Percentiles rank a stretch among this genome's conserved stretches.
Conservation (phyloP, 2,888 invertebrate species). For the Didymodactylos carnosus region DNA sequence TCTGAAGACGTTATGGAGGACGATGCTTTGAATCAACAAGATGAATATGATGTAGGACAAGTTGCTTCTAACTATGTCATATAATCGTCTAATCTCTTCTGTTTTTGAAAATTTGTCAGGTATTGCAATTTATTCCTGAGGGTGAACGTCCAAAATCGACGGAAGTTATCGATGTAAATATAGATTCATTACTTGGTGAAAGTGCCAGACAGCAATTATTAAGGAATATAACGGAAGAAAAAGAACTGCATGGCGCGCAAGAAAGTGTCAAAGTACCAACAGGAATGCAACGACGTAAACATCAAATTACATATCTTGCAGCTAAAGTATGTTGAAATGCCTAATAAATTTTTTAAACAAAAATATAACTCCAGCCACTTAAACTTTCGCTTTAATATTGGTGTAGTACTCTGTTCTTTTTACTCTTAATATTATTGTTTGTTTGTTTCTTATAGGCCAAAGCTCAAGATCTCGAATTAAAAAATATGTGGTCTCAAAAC, state of each 20-base stretch:
- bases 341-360: too few species aligned
- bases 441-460: slow-evolving; percentile 57
- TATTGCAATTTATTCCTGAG: neutral
- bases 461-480: slow-evolving; percentile 72
- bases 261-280: neutral
- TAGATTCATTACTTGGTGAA: neutral
- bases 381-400: too few species aligned
- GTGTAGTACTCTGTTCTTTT: too few species aligned
- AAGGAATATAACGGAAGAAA: neutral
- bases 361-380: too few species aligned
- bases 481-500: slow-evolving; percentile 79
- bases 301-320: neutral
- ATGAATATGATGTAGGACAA: neutral
- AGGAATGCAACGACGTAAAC: neutral
- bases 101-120: too few species aligned
- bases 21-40: neutral
- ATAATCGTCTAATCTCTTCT: too few species aligned
- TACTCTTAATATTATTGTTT: slow-evolving; percentile 17
- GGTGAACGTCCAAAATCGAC: neutral
- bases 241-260: neutral
- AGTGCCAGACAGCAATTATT: neutral
- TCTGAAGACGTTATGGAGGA: neutral
- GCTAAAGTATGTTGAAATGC: neutral
- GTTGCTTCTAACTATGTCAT: too few species aligned
- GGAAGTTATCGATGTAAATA: neutral